Conservation (phyloP, 2,113 vertebrate species). For the Noctilio leporinus region DNA sequence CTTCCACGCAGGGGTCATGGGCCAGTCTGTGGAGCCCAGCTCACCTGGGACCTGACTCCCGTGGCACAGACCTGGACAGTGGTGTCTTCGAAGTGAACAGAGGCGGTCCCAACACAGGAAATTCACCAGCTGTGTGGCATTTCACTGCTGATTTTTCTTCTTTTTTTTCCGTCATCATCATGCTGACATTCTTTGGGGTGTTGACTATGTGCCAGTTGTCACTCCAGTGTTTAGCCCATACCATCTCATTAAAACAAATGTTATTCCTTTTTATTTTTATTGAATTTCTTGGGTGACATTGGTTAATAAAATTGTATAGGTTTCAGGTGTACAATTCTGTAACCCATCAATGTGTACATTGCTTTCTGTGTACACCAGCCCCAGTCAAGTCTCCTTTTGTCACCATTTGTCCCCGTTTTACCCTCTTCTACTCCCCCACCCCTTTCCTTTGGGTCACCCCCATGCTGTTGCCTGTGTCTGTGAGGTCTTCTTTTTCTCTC, state of each 20-base stretch:
- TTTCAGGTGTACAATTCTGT: not conserved
- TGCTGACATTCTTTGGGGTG: not conserved
- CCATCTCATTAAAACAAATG: not conserved
- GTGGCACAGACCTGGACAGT: fast-evolving
- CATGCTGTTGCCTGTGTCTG: not conserved
- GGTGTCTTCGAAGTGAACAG: not conserved
- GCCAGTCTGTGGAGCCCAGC: not conserved
- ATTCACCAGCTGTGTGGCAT: fast-evolving
- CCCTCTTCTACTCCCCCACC: not conserved
- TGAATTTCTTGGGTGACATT: not conserved
- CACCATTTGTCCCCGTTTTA: not conserved
- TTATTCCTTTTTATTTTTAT: not conserved
- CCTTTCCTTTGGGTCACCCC: not conserved
- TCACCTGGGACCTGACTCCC: not conserved
- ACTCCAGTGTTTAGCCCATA: not conserved
- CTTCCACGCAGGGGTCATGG: fast-evolving
- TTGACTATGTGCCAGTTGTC: not conserved
- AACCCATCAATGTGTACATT: not conserved
- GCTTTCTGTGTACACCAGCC: not conserved
- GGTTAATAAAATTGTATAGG: not conserved
- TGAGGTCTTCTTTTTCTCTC: not conserved
- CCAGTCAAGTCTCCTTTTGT: not conserved
- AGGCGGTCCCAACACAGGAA: not conserved
- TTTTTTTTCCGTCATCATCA: fast-evolving
- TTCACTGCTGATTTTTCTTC: not conserved